phyloP scores from a whole-genome alignment of 1,140 invertebrate genomes.

The Neelides sp. region DNA sequence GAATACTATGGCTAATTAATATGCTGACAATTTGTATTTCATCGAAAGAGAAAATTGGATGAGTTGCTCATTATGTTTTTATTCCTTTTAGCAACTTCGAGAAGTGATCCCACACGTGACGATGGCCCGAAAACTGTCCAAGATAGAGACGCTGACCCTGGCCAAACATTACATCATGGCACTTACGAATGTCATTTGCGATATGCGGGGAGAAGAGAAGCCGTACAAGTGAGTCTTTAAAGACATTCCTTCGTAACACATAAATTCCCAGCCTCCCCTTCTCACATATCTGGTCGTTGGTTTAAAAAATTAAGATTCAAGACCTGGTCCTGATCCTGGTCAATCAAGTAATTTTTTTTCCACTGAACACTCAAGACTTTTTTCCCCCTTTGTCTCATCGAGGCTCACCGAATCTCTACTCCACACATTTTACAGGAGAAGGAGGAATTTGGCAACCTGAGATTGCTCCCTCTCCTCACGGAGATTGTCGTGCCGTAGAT shows the following conservation, averaged over 20 bases:
- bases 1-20: no score
- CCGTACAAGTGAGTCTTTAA: conserved; percentile 41
- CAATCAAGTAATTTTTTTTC: no score
- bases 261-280: neutral
- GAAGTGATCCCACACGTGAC: conserved; percentile 79
- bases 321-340: no score
- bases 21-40: no score
- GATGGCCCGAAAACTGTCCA: conserved; percentile 67
- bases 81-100: conserved; percentile 50
- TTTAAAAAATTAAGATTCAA: no score
- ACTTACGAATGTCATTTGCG: conserved; percentile 71
- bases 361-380: no score
- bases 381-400: no score
- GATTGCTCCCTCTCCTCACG: neutral
- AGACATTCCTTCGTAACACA: neutral
- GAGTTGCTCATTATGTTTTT: conserved; percentile 1
- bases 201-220: conserved; percentile 55
- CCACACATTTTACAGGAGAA: no score
- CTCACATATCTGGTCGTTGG: no score
- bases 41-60: no score
- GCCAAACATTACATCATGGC: conserved; percentile 86
- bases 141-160: conserved; percentile 74
- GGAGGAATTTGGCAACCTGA: neutral
- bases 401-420: no score
- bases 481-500: neutral